Evolutionary conservation across 2,113 vertebrate genomes (phyloP).

Genomic region (Lepisosteus osseus): DNA sequence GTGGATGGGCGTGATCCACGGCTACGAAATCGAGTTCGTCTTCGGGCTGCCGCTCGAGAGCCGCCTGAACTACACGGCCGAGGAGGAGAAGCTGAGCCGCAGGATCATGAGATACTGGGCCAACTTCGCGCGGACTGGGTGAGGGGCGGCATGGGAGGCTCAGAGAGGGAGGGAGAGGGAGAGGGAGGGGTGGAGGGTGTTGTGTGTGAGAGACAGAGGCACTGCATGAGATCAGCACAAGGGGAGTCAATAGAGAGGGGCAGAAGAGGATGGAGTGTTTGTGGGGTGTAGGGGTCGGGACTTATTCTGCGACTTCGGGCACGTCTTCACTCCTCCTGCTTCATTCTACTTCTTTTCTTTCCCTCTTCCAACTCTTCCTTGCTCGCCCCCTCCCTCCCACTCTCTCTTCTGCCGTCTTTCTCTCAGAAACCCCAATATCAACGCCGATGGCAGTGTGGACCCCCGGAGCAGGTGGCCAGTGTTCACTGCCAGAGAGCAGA

Average conservation of each 20-base stretch:
- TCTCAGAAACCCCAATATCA: conserved; percentile 76
- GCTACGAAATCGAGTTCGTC: conserved; percentile 92
- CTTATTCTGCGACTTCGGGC: not conserved
- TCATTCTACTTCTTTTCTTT: not conserved
- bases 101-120: conserved; percentile 90
- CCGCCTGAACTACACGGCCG: conserved; percentile 77
- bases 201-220: not conserved
- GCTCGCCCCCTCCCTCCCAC: not conserved
- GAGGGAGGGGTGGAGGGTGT: conserved; percentile 17
- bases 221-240: not conserved
- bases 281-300: not conserved
- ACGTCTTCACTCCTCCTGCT: not conserved
- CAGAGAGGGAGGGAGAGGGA: not conserved
- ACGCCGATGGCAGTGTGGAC: conserved; percentile 62
- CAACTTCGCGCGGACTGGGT: conserved; percentile 85
- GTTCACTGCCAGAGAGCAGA: conserved; percentile 72
- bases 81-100: conserved; percentile 79
- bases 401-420: not conserved
- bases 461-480: conserved; percentile 69
- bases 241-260: not conserved
- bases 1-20: conserved; percentile 94
- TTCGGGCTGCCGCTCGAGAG: conserved; percentile 83
- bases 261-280: not conserved
- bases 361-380: not conserved
- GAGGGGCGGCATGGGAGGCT: conserved; percentile 15